Evolutionary conservation across 2,888 invertebrate species (phyloP), one percentile per base, ranked within the genome.

Genomic region (Ypsolopha sequella): DNA sequence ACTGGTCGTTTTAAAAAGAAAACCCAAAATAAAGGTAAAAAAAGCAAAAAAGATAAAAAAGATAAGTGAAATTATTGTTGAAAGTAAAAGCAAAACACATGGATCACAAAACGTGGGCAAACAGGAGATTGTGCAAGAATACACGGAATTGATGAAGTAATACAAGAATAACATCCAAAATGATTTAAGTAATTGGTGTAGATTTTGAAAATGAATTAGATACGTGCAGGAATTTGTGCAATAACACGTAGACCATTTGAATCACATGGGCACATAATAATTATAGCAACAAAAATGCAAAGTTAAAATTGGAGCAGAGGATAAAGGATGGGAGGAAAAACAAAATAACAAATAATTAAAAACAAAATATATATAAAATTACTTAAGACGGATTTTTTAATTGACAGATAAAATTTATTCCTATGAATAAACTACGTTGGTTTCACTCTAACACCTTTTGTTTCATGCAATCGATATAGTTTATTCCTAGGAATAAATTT

Each of bases 11-110:
- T 24, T 55, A 52, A 56, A 55, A 55, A 57, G 58, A 59, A 56
- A 52, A 52, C 39, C 49, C 49, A 49, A 73, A 75, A 70, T 64
- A 65, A 68, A 63, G 76, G 77, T 75, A 69, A 65, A 54, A 60
- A 57, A 63, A 60, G 52, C 39, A 51, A 54, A 35, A 53, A 11
- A 45, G 33, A 55, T 54, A 48, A 51, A 7, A n/a, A 46, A 14
- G 6, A 1, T 47, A 11, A 43, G 35, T 41, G 44, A 50, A 41
- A 34, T 8, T 3, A 14, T n/a, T n/a, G 14, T 44, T 13, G 8
- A n/a, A 13, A 46, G 49, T 49, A 36, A 48, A 50, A 54, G 39
- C 51, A 54, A 53, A 55, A 54, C 46, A 56, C 53, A 48, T 35
- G 45, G 36, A 24, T 44, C 51, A 52, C 46, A 51, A 51, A 2